These are phyloP conservation scores for Falco cherrug DNA, from an alignment of 2,797 vertebrate species.

Conservation along the genomic window DNA sequence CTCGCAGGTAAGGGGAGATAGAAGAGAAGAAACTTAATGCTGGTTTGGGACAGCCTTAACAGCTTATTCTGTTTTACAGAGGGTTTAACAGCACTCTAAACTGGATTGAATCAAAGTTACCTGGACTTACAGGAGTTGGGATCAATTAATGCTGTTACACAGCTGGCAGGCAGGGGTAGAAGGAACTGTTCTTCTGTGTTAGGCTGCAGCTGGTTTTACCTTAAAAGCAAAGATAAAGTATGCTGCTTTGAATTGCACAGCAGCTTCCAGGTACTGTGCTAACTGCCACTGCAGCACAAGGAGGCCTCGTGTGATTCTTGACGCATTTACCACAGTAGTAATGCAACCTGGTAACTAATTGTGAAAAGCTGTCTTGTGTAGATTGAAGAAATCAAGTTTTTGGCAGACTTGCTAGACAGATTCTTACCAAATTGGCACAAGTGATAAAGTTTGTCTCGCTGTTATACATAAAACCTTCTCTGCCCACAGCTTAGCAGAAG, in stretches of 20 bases:
- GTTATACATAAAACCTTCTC: background rate
- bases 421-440: background rate
- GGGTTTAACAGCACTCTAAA: background rate
- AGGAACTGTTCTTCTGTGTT: background rate
- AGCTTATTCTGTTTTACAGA: background rate
- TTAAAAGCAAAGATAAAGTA: background rate
- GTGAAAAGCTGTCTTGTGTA: background rate
- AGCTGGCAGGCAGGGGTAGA: background rate
- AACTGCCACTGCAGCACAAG: background rate
- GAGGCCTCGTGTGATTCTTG: background rate
- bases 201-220: background rate
- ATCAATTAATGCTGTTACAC: background rate
- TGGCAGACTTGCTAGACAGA: background rate
- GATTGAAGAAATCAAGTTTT: background rate
- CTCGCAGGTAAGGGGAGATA: background rate
- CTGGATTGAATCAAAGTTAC: background rate
- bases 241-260: background rate
- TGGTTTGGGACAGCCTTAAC: background rate
- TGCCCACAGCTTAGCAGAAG: background rate
- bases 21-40: background rate
- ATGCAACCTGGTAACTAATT: background rate
- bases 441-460: background rate
- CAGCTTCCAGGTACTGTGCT: background rate
- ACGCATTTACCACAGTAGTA: background rate
- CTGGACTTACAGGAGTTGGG: background rate